A percentile compares a stretch with the other conserved stretches of the same genome.
phyloP scores from a whole-genome alignment of 1,140 invertebrate species.

The Rhopalosiphum padi region DNA sequence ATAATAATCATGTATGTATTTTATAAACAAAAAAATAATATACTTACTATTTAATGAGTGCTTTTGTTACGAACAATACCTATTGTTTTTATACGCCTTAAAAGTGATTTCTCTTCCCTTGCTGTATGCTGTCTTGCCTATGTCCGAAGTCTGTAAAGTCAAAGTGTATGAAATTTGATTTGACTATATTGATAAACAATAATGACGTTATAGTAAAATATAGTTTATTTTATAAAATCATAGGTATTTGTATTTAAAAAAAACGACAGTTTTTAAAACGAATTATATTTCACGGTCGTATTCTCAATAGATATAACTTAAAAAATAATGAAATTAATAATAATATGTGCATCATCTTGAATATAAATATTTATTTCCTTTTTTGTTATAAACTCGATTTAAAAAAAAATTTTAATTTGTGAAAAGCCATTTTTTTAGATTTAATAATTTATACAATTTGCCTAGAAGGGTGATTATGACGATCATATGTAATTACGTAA shows the following conservation, averaged over 20 bases:
- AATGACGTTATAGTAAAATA: neutral
- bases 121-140: neutral
- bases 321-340: neutral
- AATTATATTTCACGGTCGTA: neutral
- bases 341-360: neutral
- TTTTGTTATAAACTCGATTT: neutral
- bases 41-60: neutral
- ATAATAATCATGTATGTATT: neutral
- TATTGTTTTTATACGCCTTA: constrained; percentile 1
- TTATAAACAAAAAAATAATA: constrained; percentile 20
- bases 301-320: neutral
- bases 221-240: neutral
- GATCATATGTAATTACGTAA: no score
- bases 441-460: neutral
- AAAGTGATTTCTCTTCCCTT: neutral
- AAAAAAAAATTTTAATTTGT: neutral
- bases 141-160: neutral
- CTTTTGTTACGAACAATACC: neutral
- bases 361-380: neutral
- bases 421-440: neutral
- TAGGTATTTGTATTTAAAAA: neutral
- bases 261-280: neutral
- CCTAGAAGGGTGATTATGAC: no score
- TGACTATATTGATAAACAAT: neutral
- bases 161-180: neutral